A percentile compares a stretch with the other conserved stretches of the same genome.
Conservation (phyloP, 2,797 vertebrate species). For the Squalus acanthias region DNA sequence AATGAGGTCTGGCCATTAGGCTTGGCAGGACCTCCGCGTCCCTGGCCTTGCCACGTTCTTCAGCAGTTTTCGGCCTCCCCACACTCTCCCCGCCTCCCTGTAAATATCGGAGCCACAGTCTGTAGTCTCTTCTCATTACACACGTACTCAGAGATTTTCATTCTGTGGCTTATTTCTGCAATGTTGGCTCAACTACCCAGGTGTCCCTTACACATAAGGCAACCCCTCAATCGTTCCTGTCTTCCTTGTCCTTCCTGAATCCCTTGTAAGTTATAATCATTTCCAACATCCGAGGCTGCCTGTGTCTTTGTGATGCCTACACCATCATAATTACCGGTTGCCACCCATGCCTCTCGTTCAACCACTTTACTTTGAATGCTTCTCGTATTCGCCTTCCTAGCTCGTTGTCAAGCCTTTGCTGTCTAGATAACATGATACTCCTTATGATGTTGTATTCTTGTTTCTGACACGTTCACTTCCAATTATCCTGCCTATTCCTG, state of each 20-base stretch:
- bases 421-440: neutral
- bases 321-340: neutral
- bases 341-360: neutral
- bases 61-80: too few relatives aligned
- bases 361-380: neutral
- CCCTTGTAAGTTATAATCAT: neutral
- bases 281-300: neutral
- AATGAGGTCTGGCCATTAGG: neutral
- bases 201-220: too few relatives aligned
- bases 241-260: neutral
- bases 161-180: neutral
- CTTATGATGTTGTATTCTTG: neutral
- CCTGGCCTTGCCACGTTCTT: too few relatives aligned
- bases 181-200: neutral
- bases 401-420: conserved; percentile 1
- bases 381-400: neutral
- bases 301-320: neutral
- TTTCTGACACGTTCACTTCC: neutral
- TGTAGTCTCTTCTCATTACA: neutral
- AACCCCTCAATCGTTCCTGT: neutral
- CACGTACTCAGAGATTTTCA: neutral
- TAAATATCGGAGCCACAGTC: too few relatives aligned
- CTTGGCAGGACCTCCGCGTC: neutral
- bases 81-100: neutral
- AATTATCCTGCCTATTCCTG: neutral